Conservation (phyloP, 2,113 vertebrate species). For the Lycaon pictus region DNA sequence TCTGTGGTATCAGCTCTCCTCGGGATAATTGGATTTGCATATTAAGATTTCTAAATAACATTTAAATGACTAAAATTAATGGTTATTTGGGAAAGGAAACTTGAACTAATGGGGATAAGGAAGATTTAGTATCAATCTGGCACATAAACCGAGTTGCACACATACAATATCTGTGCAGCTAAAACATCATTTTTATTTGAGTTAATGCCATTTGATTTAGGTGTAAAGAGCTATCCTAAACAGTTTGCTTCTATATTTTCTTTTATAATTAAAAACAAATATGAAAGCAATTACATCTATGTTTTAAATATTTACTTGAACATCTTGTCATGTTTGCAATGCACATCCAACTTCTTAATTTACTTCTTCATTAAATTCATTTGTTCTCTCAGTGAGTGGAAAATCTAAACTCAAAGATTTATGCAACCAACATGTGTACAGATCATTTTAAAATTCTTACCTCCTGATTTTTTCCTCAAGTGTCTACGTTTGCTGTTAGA, state of each 20-base stretch:
- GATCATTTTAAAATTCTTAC: neutral
- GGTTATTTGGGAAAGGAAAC: neutral
- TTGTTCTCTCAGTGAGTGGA: neutral
- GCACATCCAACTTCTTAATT: conserved; percentile 19
- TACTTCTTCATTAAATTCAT: conserved; percentile 9
- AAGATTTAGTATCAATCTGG: neutral
- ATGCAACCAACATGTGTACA: neutral
- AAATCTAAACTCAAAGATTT: neutral
- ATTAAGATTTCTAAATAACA: neutral
- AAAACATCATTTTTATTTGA: conserved; percentile 49
- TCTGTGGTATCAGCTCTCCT: neutral
- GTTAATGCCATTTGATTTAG: neutral
- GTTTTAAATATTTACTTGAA: conserved; percentile 66
- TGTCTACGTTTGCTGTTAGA: neutral
- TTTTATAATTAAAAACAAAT: conserved; percentile 76
- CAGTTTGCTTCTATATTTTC: conserved; percentile 9
- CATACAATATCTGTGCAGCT: conserved; percentile 40
- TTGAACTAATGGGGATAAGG: neutral
- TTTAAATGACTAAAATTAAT: neutral
- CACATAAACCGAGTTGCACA: neutral
- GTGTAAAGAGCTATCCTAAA: neutral
- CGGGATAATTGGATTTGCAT: neutral
- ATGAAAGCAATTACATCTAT: neutral
- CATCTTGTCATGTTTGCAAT: conserved; percentile 4
- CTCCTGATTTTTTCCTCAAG: neutral